These are phyloP conservation scores for Gymnodraco acuticeps DNA, from an alignment of 2,797 vertebrate genomes.

Conservation along the genomic window DNA sequence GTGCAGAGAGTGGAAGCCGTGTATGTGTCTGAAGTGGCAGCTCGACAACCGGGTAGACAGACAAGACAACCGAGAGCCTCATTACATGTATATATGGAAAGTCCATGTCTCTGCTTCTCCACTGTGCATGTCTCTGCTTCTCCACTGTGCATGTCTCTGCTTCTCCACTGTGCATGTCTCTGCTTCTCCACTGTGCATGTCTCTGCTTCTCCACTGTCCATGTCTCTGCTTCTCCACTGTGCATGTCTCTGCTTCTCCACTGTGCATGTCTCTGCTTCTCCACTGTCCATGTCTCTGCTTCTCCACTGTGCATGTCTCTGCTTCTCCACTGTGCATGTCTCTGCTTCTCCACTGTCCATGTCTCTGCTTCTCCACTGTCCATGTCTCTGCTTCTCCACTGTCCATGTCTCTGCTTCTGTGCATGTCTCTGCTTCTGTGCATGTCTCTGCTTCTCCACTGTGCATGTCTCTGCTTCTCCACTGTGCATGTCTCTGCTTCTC, in stretches of 20 bases:
- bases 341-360: constrained; percentile 1
- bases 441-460: background rate
- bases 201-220: background rate
- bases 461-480: constrained; percentile 4
- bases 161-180: background rate
- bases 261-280: background rate
- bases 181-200: constrained; percentile 1
- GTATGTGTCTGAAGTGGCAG: constrained; percentile 41
- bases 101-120: constrained; percentile 30
- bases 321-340: background rate
- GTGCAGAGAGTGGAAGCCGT: constrained; percentile 25
- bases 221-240: background rate
- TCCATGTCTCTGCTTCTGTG: background rate
- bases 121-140: background rate
- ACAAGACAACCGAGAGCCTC: constrained; percentile 45
- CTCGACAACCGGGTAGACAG: constrained; percentile 42
- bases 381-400: background rate
- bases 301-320: background rate
- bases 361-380: background rate
- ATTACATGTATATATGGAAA: constrained; percentile 57
- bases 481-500: constrained; percentile 30
- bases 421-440: background rate
- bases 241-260: background rate
- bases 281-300: background rate
- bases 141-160: constrained; percentile 21